Conservation (phyloP, 2,113 vertebrate genomes). For the Ptyas mucosa region DNA sequence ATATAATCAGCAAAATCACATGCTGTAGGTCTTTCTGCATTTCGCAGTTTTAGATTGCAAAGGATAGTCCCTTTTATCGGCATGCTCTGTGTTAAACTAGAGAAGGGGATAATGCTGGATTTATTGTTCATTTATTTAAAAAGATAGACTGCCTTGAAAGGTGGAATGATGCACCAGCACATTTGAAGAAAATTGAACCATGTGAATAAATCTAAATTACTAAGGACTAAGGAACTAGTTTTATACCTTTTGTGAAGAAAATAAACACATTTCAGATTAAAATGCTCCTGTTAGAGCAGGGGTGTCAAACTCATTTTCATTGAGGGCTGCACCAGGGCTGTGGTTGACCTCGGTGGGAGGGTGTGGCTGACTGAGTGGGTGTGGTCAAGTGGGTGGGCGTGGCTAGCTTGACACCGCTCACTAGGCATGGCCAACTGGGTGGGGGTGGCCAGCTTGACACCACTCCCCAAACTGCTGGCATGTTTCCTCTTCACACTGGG, state of each 20-base stretch:
- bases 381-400: too few species aligned
- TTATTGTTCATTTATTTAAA: neutral
- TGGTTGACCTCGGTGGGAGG: too few species aligned
- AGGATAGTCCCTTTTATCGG: neutral
- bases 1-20: neutral
- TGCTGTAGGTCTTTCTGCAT: neutral
- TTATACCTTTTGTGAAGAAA: neutral
- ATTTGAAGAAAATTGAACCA: neutral
- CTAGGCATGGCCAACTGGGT: too few species aligned
- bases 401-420: too few species aligned
- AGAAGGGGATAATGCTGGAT: neutral
- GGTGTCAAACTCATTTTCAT: too few species aligned
- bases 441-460: too few species aligned
- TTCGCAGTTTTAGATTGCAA: neutral
- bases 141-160: neutral
- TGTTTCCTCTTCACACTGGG: too few species aligned
- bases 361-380: too few species aligned
- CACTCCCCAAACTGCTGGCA: too few species aligned
- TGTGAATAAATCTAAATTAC: neutral
- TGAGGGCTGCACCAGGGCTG: too few species aligned
- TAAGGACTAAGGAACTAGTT: neutral
- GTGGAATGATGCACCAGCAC: neutral
- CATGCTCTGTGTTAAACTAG: neutral
- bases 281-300: neutral
- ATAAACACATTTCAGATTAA: neutral